Percentiles rank a stretch among this genome's conserved stretches.
phyloP scores from a whole-genome alignment of 2,888 invertebrate genomes.

The Ormia ochracea region DNA sequence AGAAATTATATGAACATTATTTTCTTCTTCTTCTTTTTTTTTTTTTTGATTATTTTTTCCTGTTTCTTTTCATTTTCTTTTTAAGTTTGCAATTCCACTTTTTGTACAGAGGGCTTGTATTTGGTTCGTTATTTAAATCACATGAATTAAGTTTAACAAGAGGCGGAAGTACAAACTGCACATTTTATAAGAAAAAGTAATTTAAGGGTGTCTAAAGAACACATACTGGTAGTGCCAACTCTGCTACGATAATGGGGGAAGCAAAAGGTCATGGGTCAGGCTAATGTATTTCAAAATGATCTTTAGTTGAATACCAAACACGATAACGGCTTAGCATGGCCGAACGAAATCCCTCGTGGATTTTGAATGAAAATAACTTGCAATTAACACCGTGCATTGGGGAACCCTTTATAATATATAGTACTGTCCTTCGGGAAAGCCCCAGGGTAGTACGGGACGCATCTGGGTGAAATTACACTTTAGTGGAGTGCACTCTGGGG shows the following conservation, averaged over 20 bases:
- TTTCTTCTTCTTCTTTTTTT: neutral
- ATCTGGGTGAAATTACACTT: no score
- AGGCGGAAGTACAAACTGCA: slow-evolving; percentile 19
- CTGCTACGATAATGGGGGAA: neutral
- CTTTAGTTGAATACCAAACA: no score
- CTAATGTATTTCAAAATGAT: no score
- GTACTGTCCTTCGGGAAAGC: no score
- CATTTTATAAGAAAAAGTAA: neutral
- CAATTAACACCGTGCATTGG: no score
- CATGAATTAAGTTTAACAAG: slow-evolving; percentile 33
- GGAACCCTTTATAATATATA: no score
- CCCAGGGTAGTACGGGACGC: no score
- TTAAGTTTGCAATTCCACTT: neutral
- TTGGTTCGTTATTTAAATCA: neutral
- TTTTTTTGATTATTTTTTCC: neutral
- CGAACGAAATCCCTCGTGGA: no score
- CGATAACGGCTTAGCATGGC: no score
- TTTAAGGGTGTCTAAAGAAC: neutral
- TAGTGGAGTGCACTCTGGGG: no score
- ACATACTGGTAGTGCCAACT: neutral
- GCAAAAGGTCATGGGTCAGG: no score
- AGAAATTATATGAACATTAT: slow-evolving; percentile 7
- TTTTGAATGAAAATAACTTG: no score
- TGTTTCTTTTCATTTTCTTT: neutral
- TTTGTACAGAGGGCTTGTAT: neutral